Evolutionary conservation across 2,113 vertebrate species (phyloP).

Genomic region (Thymallus thymallus): DNA sequence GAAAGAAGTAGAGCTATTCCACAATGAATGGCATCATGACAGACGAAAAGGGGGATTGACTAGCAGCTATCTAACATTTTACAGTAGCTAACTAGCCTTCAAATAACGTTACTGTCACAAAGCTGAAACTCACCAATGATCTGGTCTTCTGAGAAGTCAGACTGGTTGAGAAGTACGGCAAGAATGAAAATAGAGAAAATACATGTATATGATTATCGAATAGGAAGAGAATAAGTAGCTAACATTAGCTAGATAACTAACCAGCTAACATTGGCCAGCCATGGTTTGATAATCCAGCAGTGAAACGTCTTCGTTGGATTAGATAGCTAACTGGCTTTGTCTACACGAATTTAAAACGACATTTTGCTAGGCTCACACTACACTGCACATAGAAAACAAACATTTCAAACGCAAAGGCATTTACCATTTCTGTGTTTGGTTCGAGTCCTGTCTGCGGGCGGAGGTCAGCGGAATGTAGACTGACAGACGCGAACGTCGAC

Average conservation of each 20-base stretch:
- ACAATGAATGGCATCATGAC: background rate
- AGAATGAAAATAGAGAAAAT: slow-evolving; percentile 8
- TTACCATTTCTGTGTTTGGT: slow-evolving; percentile 3
- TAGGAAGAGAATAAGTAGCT: background rate
- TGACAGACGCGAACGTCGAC: background rate
- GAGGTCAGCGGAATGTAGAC: background rate
- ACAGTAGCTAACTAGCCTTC: background rate
- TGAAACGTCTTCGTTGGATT: too few relatives aligned
- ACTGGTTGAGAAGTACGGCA: slow-evolving; percentile 63
- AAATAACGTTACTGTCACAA: background rate
- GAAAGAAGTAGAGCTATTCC: background rate
- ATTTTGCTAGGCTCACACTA: background rate
- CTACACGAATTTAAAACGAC: background rate
- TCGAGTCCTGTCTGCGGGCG: background rate
- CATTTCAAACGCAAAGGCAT: background rate
- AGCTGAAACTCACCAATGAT: slow-evolving; percentile 75
- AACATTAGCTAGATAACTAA: background rate
- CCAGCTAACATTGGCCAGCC: background rate
- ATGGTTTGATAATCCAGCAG: too few relatives aligned
- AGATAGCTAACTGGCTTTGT: background rate
- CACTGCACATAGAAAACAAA: background rate
- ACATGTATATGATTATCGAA: background rate
- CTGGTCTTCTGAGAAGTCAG: slow-evolving; percentile 85
- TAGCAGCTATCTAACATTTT: background rate
- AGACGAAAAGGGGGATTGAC: background rate